Evolutionary conservation across 2,888 invertebrate species (phyloP), one percentile per base, ranked within the genome.

Genomic region (Ligdia adustata): DNA sequence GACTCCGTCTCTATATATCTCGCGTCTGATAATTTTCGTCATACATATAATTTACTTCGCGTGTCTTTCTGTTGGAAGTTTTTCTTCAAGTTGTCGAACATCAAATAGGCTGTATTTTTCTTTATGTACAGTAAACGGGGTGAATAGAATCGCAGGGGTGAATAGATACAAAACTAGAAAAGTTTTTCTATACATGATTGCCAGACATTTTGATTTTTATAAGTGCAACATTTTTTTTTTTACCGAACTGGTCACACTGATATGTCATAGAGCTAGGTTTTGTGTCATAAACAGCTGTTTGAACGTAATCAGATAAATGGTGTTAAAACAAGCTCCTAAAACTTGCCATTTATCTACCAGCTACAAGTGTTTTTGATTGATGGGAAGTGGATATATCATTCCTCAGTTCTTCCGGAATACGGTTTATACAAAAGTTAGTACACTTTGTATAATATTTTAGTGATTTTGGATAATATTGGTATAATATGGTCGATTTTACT

Each of bases 111-210:
- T n/a, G n/a, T n/a, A n/a, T n/a, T n/a, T n/a, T n/a, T n/a, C n/a
- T n/a, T n/a, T n/a, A n/a, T n/a, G n/a, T n/a, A n/a, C n/a, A n/a
- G n/a, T n/a, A 31, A 31, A 31, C 31, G 31, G 31, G 31, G 31
- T 31, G 13, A 13, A 31, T 31, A 31, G 15, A 31, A 31, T 13
- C 31, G 31, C 31, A 14, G 31, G 31, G 31, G 31, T 14, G 29
- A 31, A 31, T 31, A 31, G 31, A 14, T 14, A 3, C 13, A 31
- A 31, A 31, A 31, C 31, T 31, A 14, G 22, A 31, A 31, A 31
- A 7, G 31, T 31, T 2, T 22, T 22, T 6, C 7, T 6, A 6
- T 1, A 7, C 22, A 22, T 6, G 22, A 4, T 22, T 7, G 22
- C 6, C 7, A 7, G n/a, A 6, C 22, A 4, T 7, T 22, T 4